These are phyloP conservation scores for Lasioglossum lativentre DNA, from an alignment of 2,888 invertebrate species.

Conservation along the genomic window DNA sequence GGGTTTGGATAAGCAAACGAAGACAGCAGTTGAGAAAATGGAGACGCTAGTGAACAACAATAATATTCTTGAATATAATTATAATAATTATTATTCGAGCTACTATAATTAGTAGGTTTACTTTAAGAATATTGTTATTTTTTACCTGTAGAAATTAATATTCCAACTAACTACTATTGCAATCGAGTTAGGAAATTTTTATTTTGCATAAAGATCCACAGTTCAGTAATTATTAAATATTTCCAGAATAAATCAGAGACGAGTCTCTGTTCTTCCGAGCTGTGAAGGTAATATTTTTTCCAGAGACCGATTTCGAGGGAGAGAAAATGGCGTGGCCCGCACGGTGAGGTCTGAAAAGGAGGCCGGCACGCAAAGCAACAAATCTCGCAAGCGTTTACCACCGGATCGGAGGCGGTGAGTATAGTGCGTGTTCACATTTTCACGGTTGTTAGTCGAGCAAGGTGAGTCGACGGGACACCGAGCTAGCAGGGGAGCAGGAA, in stretches of 20 bases:
- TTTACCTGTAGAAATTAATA: too few relatives aligned
- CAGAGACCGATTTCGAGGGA: not conserved
- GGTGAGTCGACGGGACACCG: constrained; percentile 42
- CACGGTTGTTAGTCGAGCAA: constrained; percentile 49
- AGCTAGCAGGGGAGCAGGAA: not conserved
- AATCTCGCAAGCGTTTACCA: not conserved
- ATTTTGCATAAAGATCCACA: not conserved
- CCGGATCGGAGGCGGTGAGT: not conserved
- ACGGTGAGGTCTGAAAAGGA: not conserved
- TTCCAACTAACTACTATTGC: too few relatives aligned
- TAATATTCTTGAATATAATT: too few relatives aligned
- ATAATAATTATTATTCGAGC: too few relatives aligned
- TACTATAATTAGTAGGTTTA: too few relatives aligned
- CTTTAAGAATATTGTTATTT: too few relatives aligned
- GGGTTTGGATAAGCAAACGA: too few relatives aligned
- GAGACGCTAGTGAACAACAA: too few relatives aligned
- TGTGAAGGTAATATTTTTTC: not conserved
- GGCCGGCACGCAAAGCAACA: not conserved
- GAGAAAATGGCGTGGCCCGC: not conserved
- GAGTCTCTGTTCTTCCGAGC: not conserved
- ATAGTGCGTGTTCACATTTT: constrained; percentile 27
- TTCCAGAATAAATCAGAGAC: not conserved
- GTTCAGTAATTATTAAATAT: not conserved
- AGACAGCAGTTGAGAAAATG: too few relatives aligned
- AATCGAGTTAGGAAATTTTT: not conserved